Conservation (phyloP, 92 coral and sea anemone genomes). For the Umimayanthus chanpuru region DNA sequence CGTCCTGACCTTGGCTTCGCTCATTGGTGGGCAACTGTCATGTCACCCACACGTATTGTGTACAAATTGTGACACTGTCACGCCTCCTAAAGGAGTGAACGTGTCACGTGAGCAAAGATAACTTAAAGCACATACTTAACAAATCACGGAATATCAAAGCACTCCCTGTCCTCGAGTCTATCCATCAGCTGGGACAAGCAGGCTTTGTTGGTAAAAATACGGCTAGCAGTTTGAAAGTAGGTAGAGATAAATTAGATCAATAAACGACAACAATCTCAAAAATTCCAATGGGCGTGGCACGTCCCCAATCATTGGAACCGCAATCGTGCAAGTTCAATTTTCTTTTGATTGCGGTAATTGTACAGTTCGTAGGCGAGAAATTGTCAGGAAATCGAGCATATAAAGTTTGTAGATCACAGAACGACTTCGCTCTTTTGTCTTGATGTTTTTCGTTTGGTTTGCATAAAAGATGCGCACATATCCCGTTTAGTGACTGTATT, state of each 20-base stretch:
- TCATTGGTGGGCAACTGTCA: background rate
- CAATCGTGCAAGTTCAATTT: too few relatives aligned
- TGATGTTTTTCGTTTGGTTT: too few relatives aligned
- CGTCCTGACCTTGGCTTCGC: constrained; percentile 30
- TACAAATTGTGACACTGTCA: background rate
- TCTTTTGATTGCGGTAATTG: background rate
- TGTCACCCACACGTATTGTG: background rate
- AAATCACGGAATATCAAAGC: constrained; percentile 1
- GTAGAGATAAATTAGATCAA: too few relatives aligned
- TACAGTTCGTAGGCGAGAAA: too few relatives aligned
- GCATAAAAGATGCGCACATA: too few relatives aligned
- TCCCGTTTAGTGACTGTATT: background rate
- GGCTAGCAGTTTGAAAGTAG: too few relatives aligned
- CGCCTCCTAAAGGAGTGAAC: constrained; percentile 9
- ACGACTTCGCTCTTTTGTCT: background rate
- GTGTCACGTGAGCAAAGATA: background rate
- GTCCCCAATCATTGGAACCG: too few relatives aligned
- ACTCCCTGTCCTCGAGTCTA: background rate
- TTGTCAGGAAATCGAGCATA: background rate
- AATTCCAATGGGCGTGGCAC: too few relatives aligned
- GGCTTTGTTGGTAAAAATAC: background rate
- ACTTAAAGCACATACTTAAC: background rate
- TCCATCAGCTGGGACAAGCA: background rate
- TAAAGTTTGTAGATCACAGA: background rate
- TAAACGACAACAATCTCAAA: too few relatives aligned